Percentiles rank a stretch among this genome's conserved stretches.
Conservation (phyloP, 2,113 vertebrate species). For the Eolophus roseicapilla region DNA sequence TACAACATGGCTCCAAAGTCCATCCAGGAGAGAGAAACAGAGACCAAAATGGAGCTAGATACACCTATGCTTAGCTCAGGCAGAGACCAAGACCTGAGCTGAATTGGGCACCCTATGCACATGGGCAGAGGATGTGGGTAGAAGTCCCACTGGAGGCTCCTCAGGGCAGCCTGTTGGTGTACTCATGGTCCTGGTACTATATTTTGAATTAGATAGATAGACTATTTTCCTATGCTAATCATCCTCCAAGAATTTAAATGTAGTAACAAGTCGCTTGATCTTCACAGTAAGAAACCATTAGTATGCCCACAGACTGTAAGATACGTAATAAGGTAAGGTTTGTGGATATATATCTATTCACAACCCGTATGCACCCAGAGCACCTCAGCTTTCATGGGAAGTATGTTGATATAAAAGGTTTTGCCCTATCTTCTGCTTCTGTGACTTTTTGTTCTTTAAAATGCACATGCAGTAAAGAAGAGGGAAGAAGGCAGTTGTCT, state of each 20-base stretch:
- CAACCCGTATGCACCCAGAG: not conserved
- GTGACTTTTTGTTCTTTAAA: not conserved
- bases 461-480: not conserved
- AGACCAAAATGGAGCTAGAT: not conserved
- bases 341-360: not conserved
- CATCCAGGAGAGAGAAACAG: not conserved
- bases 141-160: not conserved
- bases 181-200: not conserved
- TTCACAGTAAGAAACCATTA: not conserved
- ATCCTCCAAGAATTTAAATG: not conserved
- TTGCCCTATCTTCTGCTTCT: not conserved
- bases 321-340: not conserved
- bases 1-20: not conserved
- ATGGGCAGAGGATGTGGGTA: not conserved
- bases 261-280: not conserved
- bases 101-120: not conserved
- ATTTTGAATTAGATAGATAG: not conserved
- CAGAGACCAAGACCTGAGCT: not conserved
- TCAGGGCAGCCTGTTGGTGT: not conserved
- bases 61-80: not conserved
- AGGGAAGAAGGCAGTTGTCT: not conserved
- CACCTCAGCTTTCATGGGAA: not conserved
- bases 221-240: not conserved
- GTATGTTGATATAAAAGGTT: not conserved
- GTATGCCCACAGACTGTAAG: not conserved